Evolutionary conservation across 2,888 invertebrate species (phyloP).

Genomic region (Timandra comae): DNA sequence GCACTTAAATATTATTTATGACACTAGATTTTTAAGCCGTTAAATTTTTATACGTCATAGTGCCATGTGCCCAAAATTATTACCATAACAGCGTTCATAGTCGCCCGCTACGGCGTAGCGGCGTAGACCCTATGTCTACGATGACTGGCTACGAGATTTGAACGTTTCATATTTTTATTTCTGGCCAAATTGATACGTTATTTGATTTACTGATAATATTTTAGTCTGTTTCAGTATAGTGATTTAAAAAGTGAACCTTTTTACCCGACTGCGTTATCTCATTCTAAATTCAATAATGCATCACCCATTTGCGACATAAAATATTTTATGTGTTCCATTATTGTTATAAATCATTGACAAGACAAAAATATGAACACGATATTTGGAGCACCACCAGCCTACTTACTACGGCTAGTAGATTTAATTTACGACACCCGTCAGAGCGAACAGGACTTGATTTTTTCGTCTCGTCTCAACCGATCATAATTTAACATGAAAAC

Average conservation of each 20-base stretch:
- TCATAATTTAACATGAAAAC: constrained; percentile 41
- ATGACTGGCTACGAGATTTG: constrained; percentile 10
- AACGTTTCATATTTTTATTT: constrained; percentile 10
- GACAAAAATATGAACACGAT: constrained; percentile 10
- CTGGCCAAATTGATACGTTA: too few species aligned
- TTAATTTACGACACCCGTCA: constrained; percentile 23
- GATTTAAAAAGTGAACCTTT: too few species aligned
- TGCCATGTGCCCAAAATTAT: constrained; percentile 24
- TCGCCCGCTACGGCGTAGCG: constrained; percentile 15
- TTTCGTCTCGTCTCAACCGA: constrained; percentile 30
- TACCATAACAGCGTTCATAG: constrained; percentile 18
- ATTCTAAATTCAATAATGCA: too few species aligned
- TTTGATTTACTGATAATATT: too few species aligned
- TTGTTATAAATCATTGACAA: constrained; percentile 2
- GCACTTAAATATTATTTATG: constrained; percentile 36
- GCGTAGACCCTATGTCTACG: constrained; percentile 13
- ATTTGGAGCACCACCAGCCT: constrained; percentile 7
- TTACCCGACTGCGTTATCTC: too few species aligned
- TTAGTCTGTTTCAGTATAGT: too few species aligned
- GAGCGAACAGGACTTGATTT: constrained; percentile 20
- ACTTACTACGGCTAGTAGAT: constrained; percentile 2
- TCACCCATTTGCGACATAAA: too few species aligned
- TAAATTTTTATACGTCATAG: constrained; percentile 27
- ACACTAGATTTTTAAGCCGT: constrained; percentile 29
- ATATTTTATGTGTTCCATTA: constrained; percentile 1